Evolutionary conservation across 2,888 invertebrate genomes (phyloP).

Genomic region (Tinea pellionella): DNA sequence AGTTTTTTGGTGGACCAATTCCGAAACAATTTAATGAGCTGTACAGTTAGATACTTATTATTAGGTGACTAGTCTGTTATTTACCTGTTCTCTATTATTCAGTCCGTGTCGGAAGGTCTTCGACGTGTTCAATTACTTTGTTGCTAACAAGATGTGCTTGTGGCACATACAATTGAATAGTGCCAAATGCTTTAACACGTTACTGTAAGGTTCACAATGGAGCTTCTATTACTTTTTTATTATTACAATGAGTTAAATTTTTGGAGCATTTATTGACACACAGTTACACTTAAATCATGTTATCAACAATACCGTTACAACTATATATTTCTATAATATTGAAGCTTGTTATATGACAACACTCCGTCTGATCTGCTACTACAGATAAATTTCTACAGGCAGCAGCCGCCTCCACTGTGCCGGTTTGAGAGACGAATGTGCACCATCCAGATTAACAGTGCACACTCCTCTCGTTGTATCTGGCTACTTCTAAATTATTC

Average conservation of each 20-base stretch:
- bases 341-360: too few relatives aligned
- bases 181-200: conserved; percentile 19
- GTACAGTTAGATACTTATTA: conserved; percentile 12
- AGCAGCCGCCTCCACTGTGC: too few relatives aligned
- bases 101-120: conserved; percentile 13
- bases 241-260: conserved; percentile 19
- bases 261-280: conserved; percentile 18
- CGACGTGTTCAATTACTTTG: conserved; percentile 28
- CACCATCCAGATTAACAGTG: too few relatives aligned
- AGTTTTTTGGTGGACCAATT: conserved; percentile 4
- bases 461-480: too few relatives aligned
- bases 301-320: not conserved
- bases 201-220: conserved; percentile 10
- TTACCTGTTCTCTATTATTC: conserved; percentile 12
- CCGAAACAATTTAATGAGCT: conserved; percentile 9
- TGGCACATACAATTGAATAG: not conserved
- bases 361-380: too few relatives aligned
- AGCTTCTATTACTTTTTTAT: conserved; percentile 5
- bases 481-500: too few relatives aligned
- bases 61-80: conserved; percentile 9
- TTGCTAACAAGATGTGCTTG: conserved; percentile 29
- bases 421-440: too few relatives aligned
- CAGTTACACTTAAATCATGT: conserved; percentile 7
- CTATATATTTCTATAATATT: too few relatives aligned
- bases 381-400: too few relatives aligned